Conservation (phyloP, 2,113 vertebrate species). For the Halichoeres trimaculatus region DNA sequence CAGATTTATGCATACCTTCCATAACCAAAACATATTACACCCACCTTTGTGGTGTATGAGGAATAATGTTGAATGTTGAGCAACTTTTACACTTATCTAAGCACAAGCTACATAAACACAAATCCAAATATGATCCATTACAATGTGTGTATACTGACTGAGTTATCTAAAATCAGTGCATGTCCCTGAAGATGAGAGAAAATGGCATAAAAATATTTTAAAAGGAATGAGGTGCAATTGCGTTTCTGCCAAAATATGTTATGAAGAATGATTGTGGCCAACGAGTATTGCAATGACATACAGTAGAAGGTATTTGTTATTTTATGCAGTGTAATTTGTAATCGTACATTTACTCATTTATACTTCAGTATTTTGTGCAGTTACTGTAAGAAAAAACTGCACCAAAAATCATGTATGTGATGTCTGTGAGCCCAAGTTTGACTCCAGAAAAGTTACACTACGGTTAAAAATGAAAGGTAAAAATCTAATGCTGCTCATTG, state of each 20-base stretch:
- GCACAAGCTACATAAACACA: background rate
- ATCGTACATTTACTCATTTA: conserved; percentile 36
- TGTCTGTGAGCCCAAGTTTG: background rate
- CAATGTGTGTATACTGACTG: too few relatives aligned
- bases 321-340: conserved; percentile 26
- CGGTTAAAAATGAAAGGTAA: background rate
- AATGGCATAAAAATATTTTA: background rate
- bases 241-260: conserved; percentile 34
- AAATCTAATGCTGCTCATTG: background rate
- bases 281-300: conserved; percentile 25
- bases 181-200: background rate
- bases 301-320: conserved; percentile 68
- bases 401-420: conserved; percentile 3
- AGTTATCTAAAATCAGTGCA: background rate
- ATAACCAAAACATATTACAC: background rate
- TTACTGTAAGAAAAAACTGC: conserved; percentile 26
- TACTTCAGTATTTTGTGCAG: conserved; percentile 26
- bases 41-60: background rate
- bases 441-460: background rate
- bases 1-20: conserved; percentile 14
- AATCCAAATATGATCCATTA: background rate
- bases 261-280: conserved; percentile 59
- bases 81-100: background rate
- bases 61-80: background rate
- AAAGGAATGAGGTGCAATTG: conserved; percentile 45